These are phyloP conservation scores for Carassius gibelio DNA, from an alignment of 2,113 vertebrate species.

Conservation along the genomic window DNA sequence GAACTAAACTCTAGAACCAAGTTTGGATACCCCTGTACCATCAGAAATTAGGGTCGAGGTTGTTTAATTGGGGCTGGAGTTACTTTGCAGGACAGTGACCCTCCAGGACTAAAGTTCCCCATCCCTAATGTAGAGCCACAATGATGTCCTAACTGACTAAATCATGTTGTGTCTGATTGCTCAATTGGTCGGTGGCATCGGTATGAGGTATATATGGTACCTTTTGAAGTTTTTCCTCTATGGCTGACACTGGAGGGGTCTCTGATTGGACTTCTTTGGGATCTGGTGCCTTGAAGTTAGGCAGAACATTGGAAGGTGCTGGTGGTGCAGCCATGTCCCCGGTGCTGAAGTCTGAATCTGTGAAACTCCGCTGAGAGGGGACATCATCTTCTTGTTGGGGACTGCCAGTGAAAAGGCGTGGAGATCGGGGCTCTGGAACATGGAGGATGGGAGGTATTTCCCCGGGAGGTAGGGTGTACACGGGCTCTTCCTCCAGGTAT, in stretches of 20 bases:
- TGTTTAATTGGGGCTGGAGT: too few relatives aligned
- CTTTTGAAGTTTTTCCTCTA: slow-evolving; percentile 73
- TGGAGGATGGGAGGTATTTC: slow-evolving; percentile 68
- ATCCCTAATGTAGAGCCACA: not conserved
- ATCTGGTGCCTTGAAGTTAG: slow-evolving; percentile 73
- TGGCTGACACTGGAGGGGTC: slow-evolving; percentile 61
- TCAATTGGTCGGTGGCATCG: not conserved
- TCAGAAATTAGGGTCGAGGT: too few relatives aligned
- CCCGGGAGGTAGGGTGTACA: slow-evolving; percentile 42
- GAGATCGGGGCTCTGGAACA: slow-evolving; percentile 54
- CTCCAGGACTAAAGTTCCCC: too few relatives aligned
- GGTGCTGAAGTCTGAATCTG: slow-evolving; percentile 70
- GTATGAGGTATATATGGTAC: slow-evolving; percentile 52
- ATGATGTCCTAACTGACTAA: not conserved
- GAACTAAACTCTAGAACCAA: too few relatives aligned
- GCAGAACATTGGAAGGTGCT: slow-evolving; percentile 69
- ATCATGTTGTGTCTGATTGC: not conserved
- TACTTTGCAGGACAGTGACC: too few relatives aligned
- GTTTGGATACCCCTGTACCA: too few relatives aligned
- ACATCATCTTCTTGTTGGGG: slow-evolving; percentile 54
- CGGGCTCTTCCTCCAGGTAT: not conserved
- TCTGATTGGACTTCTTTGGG: slow-evolving; percentile 53
- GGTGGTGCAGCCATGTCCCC: slow-evolving; percentile 34
- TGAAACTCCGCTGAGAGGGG: slow-evolving; percentile 63
- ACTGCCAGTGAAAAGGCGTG: slow-evolving; percentile 44